Evolutionary conservation across 2,113 vertebrate species (phyloP).

Genomic region (Phoxinus phoxinus): DNA sequence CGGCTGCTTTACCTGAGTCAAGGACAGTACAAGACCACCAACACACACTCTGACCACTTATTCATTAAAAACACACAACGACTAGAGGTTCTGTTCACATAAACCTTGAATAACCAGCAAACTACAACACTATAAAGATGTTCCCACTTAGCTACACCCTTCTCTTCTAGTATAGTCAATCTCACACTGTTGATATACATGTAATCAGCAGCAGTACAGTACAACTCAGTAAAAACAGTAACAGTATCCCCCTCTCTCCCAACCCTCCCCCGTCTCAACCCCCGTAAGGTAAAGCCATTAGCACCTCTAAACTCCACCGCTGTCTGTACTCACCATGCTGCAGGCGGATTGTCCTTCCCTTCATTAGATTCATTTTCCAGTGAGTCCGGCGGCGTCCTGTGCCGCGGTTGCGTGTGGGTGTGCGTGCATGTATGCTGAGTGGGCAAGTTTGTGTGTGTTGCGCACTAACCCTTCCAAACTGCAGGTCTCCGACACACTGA

Average conservation of each 20-base stretch:
- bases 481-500: slow-evolving; percentile 62
- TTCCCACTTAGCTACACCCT: neutral
- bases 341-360: slow-evolving; percentile 44
- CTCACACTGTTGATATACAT: neutral
- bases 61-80: slow-evolving; percentile 19
- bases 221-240: slow-evolving; percentile 30
- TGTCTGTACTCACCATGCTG: slow-evolving; percentile 68
- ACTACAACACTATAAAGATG: neutral
- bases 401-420: neutral
- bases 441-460: slow-evolving; percentile 33
- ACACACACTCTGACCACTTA: slow-evolving; percentile 22
- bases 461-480: slow-evolving; percentile 27
- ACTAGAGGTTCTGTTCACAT: neutral
- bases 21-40: slow-evolving; percentile 45
- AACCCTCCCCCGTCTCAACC: slow-evolving; percentile 45
- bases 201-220: neutral
- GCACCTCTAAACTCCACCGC: slow-evolving; percentile 38
- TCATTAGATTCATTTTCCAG: slow-evolving; percentile 61
- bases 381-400: slow-evolving; percentile 18
- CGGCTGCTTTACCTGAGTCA: slow-evolving; percentile 44
- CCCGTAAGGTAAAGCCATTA: slow-evolving; percentile 61
- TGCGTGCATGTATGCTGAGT: slow-evolving; percentile 38
- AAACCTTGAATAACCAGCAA: neutral
- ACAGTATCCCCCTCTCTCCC: slow-evolving; percentile 30
- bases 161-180: neutral